phyloP scores from a whole-genome alignment of 1,140 invertebrate genomes.

The Rhynchophorus ferrugineus region DNA sequence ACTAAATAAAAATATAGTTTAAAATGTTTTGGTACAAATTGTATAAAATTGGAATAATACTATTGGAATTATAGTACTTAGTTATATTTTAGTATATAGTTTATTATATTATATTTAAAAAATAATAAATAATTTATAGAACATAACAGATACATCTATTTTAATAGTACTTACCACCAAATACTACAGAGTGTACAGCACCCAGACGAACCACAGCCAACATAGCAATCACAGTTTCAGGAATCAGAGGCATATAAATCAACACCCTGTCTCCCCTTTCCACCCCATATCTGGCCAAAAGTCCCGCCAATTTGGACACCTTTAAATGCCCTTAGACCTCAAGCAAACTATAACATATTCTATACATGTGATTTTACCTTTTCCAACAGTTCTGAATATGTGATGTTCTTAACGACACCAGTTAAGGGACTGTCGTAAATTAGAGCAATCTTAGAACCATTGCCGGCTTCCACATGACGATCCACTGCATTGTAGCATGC shows the following conservation, averaged over 20 bases:
- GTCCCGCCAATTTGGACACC: slow-evolving; percentile 71
- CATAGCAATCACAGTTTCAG: slow-evolving; percentile 80
- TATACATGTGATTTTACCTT: no score
- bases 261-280: slow-evolving; percentile 69
- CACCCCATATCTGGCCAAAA: slow-evolving; percentile 64
- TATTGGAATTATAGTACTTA: no score
- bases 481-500: slow-evolving; percentile 91
- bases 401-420: slow-evolving; percentile 62
- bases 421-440: slow-evolving; percentile 88
- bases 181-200: slow-evolving; percentile 81
- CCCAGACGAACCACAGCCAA: slow-evolving; percentile 74
- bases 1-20: no score
- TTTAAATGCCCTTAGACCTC: slow-evolving; percentile 30
- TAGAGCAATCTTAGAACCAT: slow-evolving; percentile 70
- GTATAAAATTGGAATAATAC: no score
- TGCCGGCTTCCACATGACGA: slow-evolving; percentile 73
- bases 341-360: background rate
- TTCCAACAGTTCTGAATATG: slow-evolving; percentile 72
- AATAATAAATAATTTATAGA: no score
- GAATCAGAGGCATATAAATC: slow-evolving; percentile 89
- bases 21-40: no score
- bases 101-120: no score
- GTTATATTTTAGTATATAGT: no score
- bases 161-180: slow-evolving; percentile 74
- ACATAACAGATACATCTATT: no score